Conservation (phyloP, 2,797 vertebrate species). For the Macropus fuliginosus region DNA sequence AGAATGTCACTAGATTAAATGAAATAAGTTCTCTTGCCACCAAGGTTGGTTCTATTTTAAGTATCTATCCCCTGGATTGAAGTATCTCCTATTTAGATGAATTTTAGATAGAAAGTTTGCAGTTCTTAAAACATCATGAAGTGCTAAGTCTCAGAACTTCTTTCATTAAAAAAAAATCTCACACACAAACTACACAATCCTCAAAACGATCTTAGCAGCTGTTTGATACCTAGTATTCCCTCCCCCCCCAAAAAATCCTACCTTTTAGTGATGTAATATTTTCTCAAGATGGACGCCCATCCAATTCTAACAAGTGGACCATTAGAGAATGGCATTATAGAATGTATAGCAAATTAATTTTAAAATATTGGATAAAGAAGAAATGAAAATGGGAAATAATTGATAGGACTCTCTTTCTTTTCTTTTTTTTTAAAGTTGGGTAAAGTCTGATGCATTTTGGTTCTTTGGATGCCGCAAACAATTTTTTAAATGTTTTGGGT, state of each 20-base stretch:
- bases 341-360: slow-evolving; percentile 62
- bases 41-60: slow-evolving; percentile 59
- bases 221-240: slow-evolving; percentile 48
- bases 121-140: slow-evolving; percentile 68
- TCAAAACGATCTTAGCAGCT: slow-evolving; percentile 48
- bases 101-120: slow-evolving; percentile 66
- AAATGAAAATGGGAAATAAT: slow-evolving; percentile 80
- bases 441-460: slow-evolving; percentile 80
- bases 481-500: slow-evolving; percentile 83
- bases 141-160: slow-evolving; percentile 58
- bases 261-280: slow-evolving; percentile 70
- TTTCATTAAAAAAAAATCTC: slow-evolving; percentile 57
- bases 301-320: slow-evolving; percentile 71
- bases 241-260: neutral
- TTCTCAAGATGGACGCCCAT: slow-evolving; percentile 73
- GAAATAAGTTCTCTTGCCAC: slow-evolving; percentile 69
- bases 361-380: slow-evolving; percentile 77
- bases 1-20: slow-evolving; percentile 59
- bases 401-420: slow-evolving; percentile 71
- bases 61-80: slow-evolving; percentile 47
- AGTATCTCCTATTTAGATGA: slow-evolving; percentile 66
- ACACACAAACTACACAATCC: slow-evolving; percentile 47
- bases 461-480: slow-evolving; percentile 81
- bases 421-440: slow-evolving; percentile 79
- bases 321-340: slow-evolving; percentile 77